Base-by-base conservation (phyloP, 2,888 invertebrate species). In the Cynaeus angustus region DNA sequence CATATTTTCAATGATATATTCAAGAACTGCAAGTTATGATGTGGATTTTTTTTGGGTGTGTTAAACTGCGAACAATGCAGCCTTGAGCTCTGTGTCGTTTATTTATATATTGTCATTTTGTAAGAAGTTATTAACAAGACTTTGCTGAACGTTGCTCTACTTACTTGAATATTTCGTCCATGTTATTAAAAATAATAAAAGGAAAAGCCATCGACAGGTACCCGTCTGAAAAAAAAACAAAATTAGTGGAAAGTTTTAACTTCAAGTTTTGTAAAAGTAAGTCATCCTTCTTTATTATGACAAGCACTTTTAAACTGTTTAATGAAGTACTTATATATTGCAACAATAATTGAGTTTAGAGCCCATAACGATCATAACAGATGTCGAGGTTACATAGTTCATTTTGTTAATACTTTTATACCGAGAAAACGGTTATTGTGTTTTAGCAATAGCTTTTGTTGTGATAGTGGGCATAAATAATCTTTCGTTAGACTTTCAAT, bases 171-270 rank as follows among this genome's bases (percentile, higher is more conserved):
- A 48, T 46, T 71, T 73, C 64, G 77, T 79, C 81, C 82, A 82
- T 79, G 78, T 77, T 72, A 79, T 74, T 46, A 81, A 62, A 48
- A 77, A 80, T 69, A 82, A 74, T 48, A 82, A 75, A 37, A 82
- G 72, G 68, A 80, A 78, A 46, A 81, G 71, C 80, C 82, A 81
- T 79, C 79, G 82, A 79, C 80, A 80, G 72, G 79, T 72, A 12
- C 76, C 80, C 73, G 80, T 78, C 83, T 83, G 80, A 74, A 83
- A 83, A 74, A 71, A 72, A 62, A 33, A 2, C 7, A 28, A 7
- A 33, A 33, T 33, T 33, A 33, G 33, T 33, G 9, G 33, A 33
- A 33, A 33, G 7, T 2, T 9, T 45, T 10, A 45, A 9, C 45
- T 10, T n/a, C 45, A 12, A 10, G 4, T 12, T 3, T 43, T 45